These are phyloP conservation scores for Rhynchotus rufescens DNA, from an alignment of 2,797 vertebrate genomes.

Conservation along the genomic window DNA sequence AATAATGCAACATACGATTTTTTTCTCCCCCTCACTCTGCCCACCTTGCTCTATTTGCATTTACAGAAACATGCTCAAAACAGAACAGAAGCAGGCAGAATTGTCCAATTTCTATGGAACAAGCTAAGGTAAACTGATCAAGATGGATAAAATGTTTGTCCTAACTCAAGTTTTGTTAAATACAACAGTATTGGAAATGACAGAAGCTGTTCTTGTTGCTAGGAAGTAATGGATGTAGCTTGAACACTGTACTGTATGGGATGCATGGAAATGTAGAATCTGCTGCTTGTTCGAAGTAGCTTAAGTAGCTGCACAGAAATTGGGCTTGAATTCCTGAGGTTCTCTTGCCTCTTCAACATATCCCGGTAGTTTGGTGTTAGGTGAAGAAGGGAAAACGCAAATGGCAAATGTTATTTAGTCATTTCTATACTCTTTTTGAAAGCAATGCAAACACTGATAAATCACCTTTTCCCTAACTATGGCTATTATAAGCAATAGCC, in stretches of 20 bases:
- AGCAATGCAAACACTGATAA: neutral
- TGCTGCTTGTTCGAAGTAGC: neutral
- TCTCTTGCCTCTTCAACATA: neutral
- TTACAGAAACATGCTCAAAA: slow-evolving; percentile 76
- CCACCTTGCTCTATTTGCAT: neutral
- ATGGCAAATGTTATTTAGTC: neutral
- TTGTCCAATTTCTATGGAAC: slow-evolving; percentile 61
- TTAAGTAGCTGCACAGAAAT: neutral
- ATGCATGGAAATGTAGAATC: neutral
- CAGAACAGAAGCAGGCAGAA: slow-evolving; percentile 71
- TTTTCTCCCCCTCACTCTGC: neutral
- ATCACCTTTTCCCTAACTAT: neutral
- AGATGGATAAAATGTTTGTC: neutral
- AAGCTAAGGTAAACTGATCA: slow-evolving; percentile 81
- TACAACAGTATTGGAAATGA: neutral
- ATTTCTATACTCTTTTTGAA: no score
- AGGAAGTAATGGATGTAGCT: neutral
- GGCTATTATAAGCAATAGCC: neutral
- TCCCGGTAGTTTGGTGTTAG: neutral
- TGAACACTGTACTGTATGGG: neutral
- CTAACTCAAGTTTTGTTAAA: neutral
- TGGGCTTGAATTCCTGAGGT: neutral
- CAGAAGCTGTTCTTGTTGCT: neutral
- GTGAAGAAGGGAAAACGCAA: neutral
- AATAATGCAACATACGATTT: neutral